These are phyloP conservation scores for Leptopilina clavipes DNA, from an alignment of 1,140 invertebrate species.

Conservation along the genomic window DNA sequence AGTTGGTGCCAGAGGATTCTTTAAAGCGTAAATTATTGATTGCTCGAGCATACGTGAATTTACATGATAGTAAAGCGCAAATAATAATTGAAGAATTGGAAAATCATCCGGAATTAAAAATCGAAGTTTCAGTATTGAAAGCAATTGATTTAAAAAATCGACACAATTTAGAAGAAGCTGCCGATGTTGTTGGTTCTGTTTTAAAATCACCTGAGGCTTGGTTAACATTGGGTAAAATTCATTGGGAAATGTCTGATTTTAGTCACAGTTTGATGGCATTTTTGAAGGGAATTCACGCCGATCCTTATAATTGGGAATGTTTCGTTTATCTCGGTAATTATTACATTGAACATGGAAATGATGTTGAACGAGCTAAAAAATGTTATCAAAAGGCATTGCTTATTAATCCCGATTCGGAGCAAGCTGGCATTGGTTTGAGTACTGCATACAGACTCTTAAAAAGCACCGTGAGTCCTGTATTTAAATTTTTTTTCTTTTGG, in stretches of 20 bases:
- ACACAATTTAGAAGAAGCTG: slow-evolving; percentile 75
- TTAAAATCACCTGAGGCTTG: slow-evolving; percentile 76
- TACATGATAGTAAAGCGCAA: slow-evolving; percentile 57
- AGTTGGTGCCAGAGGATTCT: slow-evolving; percentile 58
- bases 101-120: slow-evolving; percentile 56
- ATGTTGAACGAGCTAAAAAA: slow-evolving; percentile 82
- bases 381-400: slow-evolving; percentile 90
- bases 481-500: background rate
- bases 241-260: slow-evolving; percentile 79
- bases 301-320: slow-evolving; percentile 82
- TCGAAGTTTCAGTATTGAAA: slow-evolving; percentile 59
- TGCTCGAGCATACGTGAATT: slow-evolving; percentile 64
- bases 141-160: slow-evolving; percentile 69
- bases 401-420: slow-evolving; percentile 80
- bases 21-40: slow-evolving; percentile 53
- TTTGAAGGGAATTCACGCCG: slow-evolving; percentile 83
- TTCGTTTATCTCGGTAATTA: slow-evolving; percentile 86
- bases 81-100: slow-evolving; percentile 63
- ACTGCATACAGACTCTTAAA: slow-evolving; percentile 82
- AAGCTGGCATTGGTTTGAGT: slow-evolving; percentile 84
- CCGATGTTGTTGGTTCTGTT: slow-evolving; percentile 73
- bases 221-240: slow-evolving; percentile 80
- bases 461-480: slow-evolving; percentile 76
- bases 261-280: slow-evolving; percentile 79
- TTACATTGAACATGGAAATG: slow-evolving; percentile 78